phyloP scores from a whole-genome alignment of 2,888 invertebrate genomes.

The Leucoma salicis region DNA sequence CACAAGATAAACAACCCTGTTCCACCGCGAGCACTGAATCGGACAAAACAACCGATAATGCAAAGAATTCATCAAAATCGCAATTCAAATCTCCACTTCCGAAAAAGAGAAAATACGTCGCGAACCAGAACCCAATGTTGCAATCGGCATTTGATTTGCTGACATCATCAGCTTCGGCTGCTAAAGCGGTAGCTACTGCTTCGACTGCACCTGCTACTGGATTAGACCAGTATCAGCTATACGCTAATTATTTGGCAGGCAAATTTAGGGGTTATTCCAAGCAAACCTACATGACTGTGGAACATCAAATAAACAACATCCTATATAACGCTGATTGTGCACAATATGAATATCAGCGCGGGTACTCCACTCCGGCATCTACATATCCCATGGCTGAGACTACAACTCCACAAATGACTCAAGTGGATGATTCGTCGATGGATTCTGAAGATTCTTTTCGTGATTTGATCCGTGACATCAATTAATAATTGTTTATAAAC shows the following conservation, averaged over 20 bases:
- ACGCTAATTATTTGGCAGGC: conserved; percentile 16
- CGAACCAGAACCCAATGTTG: conserved; percentile 16
- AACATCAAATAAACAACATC: conserved; percentile 20
- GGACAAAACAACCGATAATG: conserved; percentile 16
- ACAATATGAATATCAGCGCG: conserved; percentile 16
- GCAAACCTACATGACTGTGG: conserved; percentile 15
- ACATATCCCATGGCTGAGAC: conserved; percentile 15
- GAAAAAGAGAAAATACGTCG: conserved; percentile 19
- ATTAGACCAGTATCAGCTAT: conserved; percentile 17
- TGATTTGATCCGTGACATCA: conserved; percentile 16
- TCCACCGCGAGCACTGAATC: conserved; percentile 16
- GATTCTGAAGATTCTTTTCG: conserved; percentile 17
- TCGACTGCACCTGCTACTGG: conserved; percentile 18
- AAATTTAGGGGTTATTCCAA: conserved; percentile 17
- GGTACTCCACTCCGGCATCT: conserved; percentile 8
- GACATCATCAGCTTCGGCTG: too few species aligned
- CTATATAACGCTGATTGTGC: conserved; percentile 16
- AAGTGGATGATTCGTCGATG: conserved; percentile 19
- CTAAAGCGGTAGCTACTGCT: conserved; percentile 17
- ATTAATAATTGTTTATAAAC: conserved; percentile 15
- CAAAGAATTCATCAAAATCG: conserved; percentile 16
- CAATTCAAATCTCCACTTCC: conserved; percentile 18
- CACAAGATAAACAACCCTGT: conserved; percentile 12
- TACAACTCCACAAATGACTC: conserved; percentile 14
- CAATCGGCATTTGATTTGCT: conserved; percentile 16